Percentiles rank a stretch among this genome's conserved stretches.
phyloP scores from a whole-genome alignment of 2,797 vertebrate genomes.

The Acipenser ruthenus region DNA sequence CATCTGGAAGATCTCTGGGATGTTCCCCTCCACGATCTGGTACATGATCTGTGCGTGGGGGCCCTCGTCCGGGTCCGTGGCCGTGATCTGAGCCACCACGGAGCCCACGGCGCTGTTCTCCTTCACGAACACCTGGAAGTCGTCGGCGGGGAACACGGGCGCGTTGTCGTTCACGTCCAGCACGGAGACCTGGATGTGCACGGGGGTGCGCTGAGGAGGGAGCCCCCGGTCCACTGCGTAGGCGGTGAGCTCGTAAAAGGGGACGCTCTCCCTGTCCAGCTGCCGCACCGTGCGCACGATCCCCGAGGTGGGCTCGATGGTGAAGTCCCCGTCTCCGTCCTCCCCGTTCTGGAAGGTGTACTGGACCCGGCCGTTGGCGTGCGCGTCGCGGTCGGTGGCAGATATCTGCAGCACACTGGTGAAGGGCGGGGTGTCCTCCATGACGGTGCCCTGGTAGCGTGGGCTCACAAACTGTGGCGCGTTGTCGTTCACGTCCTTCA shows the following conservation, averaged over 20 bases:
- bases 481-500: slow-evolving; percentile 94
- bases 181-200: slow-evolving; percentile 86
- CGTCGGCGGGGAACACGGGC: slow-evolving; percentile 88
- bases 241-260: slow-evolving; percentile 87
- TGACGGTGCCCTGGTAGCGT: slow-evolving; percentile 86
- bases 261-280: slow-evolving; percentile 84
- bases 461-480: slow-evolving; percentile 89
- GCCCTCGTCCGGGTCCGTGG: slow-evolving; percentile 87
- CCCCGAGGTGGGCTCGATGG: slow-evolving; percentile 92
- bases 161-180: slow-evolving; percentile 96
- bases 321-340: slow-evolving; percentile 95
- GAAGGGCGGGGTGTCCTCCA: slow-evolving; percentile 90
- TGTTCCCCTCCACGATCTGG: slow-evolving; percentile 96
- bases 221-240: slow-evolving; percentile 89
- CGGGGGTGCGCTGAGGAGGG: slow-evolving; percentile 83
- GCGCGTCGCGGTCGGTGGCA: slow-evolving; percentile 89
- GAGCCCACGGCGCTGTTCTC: slow-evolving; percentile 95
- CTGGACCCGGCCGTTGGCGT: slow-evolving; percentile 87
- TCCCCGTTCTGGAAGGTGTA: slow-evolving; percentile 97
- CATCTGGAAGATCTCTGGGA: slow-evolving; percentile 97
- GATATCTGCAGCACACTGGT: slow-evolving; percentile 95
- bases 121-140: slow-evolving; percentile 90
- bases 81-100: slow-evolving; percentile 88
- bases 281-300: slow-evolving; percentile 85
- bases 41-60: slow-evolving; percentile 96